Base-by-base conservation (phyloP, 2,888 invertebrate genomes). In the Pheosia gnoma region DNA sequence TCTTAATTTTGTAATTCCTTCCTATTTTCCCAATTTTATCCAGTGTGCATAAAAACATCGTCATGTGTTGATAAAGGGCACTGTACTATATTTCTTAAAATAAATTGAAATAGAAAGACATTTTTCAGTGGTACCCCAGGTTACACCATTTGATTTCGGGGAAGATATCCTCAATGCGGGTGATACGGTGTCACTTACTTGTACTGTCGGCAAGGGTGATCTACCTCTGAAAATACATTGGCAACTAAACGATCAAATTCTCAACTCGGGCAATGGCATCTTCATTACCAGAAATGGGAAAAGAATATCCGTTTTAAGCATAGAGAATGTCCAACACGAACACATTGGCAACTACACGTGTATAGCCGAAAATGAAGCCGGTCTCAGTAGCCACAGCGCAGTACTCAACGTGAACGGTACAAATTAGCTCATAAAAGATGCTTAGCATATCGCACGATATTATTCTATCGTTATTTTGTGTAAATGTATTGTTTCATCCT, bases 111-210 rank as follows among this genome's bases (percentile, higher is more conserved):
- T 60, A 54, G 57, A 58, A 47, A 62, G 58, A 8, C 68, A 58
- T 81, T 79, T 62, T 67, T 62, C 90, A 97, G 97, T 97, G 87
- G 94, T 95, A 77, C 97, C 97, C 66, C 96, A 97, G 95, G 96
- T 97, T 77, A 95, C 96, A 64, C 95, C 96, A 58, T 97, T 97
- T 81, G 95, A 95, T 82, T 97, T 97, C 83, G 97, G 96, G 62
- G 96, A 96, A 77, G 96, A 96, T 70, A 93, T 95, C 66, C 91
- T 95, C 54, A 96, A 96, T 79, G 96, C 96, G 66, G 96, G 96
- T 64, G 97, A 97, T 81, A 94, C 96, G 56, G 95, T 96, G 11
- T 95, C 96, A 55, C 89, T 95, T 8, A 95, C 95, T 49, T 97
- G 96, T 83, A 95, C 96, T 59, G 95, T 96, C 65, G 94, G 95